phyloP scores from a whole-genome alignment of 2,113 vertebrate species.

The Entomyzon cyanotis region DNA sequence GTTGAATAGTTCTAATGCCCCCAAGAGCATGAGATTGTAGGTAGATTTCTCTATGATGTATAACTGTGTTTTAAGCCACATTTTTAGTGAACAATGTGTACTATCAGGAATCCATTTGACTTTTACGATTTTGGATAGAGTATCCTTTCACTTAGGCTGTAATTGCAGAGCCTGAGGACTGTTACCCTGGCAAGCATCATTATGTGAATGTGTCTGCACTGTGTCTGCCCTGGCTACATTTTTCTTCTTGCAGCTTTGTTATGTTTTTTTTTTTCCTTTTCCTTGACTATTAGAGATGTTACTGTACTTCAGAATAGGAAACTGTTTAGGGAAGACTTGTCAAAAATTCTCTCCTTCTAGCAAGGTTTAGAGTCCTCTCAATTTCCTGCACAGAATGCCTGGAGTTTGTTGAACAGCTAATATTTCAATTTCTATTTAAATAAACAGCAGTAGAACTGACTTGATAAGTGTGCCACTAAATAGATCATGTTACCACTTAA shows the following conservation, averaged over 20 bases:
- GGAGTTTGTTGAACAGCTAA: constrained; percentile 56
- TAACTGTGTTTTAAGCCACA: background rate
- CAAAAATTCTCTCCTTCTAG: constrained; percentile 33
- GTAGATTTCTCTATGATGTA: background rate
- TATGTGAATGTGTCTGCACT: background rate
- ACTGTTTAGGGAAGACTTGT: constrained; percentile 41
- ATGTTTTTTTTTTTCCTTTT: background rate
- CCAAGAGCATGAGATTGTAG: background rate
- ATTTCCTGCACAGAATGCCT: constrained; percentile 51
- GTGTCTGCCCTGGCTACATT: background rate
- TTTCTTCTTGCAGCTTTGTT: constrained; percentile 26
- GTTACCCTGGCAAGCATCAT: background rate
- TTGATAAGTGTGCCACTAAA: constrained; percentile 65
- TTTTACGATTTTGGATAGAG: background rate
- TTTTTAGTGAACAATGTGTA: background rate
- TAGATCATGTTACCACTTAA: constrained; percentile 58
- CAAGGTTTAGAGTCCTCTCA: constrained; percentile 39
- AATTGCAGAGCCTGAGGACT: background rate
- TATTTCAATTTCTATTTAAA: constrained; percentile 67
- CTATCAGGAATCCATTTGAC: background rate
- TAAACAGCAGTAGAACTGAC: constrained; percentile 60
- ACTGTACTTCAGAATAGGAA: constrained; percentile 52
- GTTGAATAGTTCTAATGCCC: background rate
- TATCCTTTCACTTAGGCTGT: background rate
- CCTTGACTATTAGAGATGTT: background rate